phyloP scores from a whole-genome alignment of 2,113 vertebrate genomes.

The Quiscalus mexicanus region DNA sequence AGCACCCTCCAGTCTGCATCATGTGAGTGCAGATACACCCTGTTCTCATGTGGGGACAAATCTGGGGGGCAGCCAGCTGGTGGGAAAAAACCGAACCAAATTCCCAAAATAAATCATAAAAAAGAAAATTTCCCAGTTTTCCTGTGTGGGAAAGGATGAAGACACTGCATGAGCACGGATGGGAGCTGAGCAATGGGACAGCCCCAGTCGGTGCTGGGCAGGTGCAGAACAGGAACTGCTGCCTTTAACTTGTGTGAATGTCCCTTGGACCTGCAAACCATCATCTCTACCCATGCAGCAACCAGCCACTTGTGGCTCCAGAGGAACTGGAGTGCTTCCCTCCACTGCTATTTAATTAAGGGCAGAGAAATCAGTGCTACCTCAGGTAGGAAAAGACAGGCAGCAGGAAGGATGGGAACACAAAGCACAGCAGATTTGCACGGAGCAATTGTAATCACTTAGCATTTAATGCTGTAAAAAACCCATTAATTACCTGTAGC shows the following conservation, averaged over 20 bases:
- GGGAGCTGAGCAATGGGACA: background rate
- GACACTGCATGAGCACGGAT: background rate
- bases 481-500: constrained; percentile 31
- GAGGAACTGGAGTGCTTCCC: background rate
- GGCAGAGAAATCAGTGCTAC: background rate
- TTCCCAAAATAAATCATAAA: background rate
- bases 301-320: background rate
- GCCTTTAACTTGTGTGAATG: background rate
- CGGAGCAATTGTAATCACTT: constrained; percentile 8
- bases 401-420: background rate
- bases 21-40: background rate
- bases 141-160: background rate
- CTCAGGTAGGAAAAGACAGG: background rate
- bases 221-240: background rate
- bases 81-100: background rate
- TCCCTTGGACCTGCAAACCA: background rate
- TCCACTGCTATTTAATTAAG: background rate
- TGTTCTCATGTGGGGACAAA: background rate
- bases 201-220: accelerated
- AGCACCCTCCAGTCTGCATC: background rate
- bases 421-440: background rate
- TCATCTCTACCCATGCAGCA: background rate
- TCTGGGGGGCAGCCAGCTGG: background rate
- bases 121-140: background rate
- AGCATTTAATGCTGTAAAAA: constrained; percentile 42